Conservation (phyloP, 2,113 vertebrate species). For the Apeltes quadracus region DNA sequence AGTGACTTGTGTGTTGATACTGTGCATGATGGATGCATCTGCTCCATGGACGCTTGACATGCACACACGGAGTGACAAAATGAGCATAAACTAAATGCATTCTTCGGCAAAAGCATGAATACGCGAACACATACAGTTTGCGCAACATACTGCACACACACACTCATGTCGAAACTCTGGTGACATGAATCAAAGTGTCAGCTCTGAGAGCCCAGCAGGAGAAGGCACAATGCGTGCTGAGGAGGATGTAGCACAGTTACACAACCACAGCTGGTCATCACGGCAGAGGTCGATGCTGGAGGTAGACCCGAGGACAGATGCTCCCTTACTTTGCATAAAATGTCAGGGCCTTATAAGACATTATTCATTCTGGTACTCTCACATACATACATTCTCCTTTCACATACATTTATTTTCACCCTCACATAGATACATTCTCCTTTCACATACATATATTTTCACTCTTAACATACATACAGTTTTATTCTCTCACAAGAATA, state of each 20-base stretch:
- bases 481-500: too few relatives aligned
- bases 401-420: too few relatives aligned
- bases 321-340: slow-evolving; percentile 11
- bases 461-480: too few relatives aligned
- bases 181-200: slow-evolving; percentile 71
- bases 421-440: too few relatives aligned
- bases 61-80: slow-evolving; percentile 5
- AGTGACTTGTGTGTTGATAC: slow-evolving; percentile 3
- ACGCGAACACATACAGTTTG: background rate
- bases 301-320: slow-evolving; percentile 28
- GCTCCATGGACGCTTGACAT: background rate
- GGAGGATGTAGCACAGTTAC: slow-evolving; percentile 51
- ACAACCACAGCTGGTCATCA: slow-evolving; percentile 56
- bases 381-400: too few relatives aligned
- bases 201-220: slow-evolving; percentile 38
- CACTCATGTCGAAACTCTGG: slow-evolving; percentile 7
- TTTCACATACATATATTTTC: too few relatives aligned
- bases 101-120: background rate
- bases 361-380: too few relatives aligned
- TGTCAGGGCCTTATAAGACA: too few relatives aligned
- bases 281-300: slow-evolving; percentile 36
- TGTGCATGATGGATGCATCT: slow-evolving; percentile 11
- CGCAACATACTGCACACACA: background rate
- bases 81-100: background rate
- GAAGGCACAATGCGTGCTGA: slow-evolving; percentile 35